A percentile compares a stretch with the other conserved stretches of the same genome.
Evolutionary conservation across 2,797 vertebrate species (phyloP).

Genomic region (Streptopelia turtur): DNA sequence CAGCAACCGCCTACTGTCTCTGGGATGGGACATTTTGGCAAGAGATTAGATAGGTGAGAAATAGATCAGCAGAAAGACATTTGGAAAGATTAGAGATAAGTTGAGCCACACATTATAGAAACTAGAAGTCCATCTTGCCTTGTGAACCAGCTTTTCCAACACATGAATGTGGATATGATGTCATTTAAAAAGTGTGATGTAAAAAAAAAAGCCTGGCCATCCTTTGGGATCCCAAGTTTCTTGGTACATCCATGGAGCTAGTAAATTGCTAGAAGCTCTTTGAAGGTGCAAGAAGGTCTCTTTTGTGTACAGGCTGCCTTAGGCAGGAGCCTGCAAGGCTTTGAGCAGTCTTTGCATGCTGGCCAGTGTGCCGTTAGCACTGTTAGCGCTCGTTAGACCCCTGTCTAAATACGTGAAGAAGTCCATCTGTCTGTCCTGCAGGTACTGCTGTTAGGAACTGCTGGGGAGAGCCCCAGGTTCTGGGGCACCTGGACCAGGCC

Average conservation of each 20-base stretch:
- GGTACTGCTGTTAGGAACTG: not conserved
- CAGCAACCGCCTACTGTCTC: fast-evolving
- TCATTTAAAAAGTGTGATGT: not conserved
- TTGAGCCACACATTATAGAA: not conserved
- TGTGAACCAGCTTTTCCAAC: not conserved
- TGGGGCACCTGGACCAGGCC: not conserved
- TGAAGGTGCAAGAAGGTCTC: not conserved
- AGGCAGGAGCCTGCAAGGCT: fast-evolving
- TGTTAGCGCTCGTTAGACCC: not conserved
- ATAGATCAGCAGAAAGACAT: not conserved
- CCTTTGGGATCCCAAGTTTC: not conserved
- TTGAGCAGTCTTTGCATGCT: not conserved
- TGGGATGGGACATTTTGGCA: not conserved
- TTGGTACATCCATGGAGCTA: not conserved
- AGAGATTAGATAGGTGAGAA: not conserved
- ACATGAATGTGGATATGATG: not conserved
- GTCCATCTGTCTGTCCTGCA: not conserved
- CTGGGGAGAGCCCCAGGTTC: not conserved
- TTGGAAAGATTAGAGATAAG: not conserved
- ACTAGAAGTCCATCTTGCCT: not conserved
- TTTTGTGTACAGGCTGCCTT: not conserved
- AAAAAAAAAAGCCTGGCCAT: not conserved
- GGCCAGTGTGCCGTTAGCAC: fast-evolving
- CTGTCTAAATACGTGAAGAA: not conserved
- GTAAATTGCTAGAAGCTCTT: not conserved